Percentiles rank a stretch among this genome's conserved stretches.
phyloP scores from a whole-genome alignment of 2,888 invertebrate genomes.

The Rambutsinella grinnellia region DNA sequence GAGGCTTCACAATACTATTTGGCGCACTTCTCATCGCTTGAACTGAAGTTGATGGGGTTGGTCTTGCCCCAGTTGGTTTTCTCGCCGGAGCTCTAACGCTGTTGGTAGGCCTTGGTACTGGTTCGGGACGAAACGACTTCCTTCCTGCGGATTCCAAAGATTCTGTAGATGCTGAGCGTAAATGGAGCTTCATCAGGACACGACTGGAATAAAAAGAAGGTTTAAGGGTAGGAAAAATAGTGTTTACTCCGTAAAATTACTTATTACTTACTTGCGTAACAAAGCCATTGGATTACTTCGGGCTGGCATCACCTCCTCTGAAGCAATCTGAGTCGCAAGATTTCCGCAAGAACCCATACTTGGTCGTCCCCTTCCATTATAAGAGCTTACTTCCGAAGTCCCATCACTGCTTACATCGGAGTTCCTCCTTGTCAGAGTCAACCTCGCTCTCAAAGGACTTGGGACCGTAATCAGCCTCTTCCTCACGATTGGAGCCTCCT shows the following conservation, averaged over 20 bases:
- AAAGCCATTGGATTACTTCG: constrained; percentile 4
- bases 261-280: constrained; percentile 26
- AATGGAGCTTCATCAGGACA: constrained; percentile 30
- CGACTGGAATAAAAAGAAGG: constrained; percentile 19
- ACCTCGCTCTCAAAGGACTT: constrained; percentile 6
- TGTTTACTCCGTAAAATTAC: neutral
- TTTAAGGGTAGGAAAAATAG: neutral
- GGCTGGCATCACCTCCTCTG: constrained; percentile 23
- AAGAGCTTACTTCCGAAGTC: neutral
- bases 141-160: constrained; percentile 38
- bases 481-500: neutral
- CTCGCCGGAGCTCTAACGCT: neutral
- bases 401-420: constrained; percentile 14
- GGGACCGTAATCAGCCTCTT: neutral
- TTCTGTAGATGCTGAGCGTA: constrained; percentile 39
- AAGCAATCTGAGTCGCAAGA: constrained; percentile 1
- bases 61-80: neutral
- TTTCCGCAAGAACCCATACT: constrained; percentile 51
- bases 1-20: neutral
- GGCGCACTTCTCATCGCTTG: neutral
- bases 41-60: neutral
- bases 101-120: neutral
- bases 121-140: too few relatives aligned
- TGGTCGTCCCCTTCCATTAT: neutral
- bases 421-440: constrained; percentile 15